These are phyloP conservation scores for Tychaedon coryphoeus DNA, from an alignment of 2,113 vertebrate genomes.

Conservation along the genomic window DNA sequence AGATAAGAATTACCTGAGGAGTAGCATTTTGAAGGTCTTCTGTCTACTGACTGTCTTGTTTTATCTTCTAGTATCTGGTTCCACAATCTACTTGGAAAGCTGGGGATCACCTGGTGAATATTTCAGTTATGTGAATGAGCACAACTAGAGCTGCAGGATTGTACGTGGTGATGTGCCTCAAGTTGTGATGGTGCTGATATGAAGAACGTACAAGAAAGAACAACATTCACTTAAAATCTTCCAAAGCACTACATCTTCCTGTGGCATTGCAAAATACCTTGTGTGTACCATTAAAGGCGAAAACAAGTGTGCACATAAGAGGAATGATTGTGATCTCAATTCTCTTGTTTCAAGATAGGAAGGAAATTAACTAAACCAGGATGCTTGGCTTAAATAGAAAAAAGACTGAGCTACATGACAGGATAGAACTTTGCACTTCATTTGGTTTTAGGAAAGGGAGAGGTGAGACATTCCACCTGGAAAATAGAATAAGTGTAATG, in stretches of 20 bases:
- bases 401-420: background rate
- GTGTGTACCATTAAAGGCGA: background rate
- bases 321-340: background rate
- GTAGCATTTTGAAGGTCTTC: background rate
- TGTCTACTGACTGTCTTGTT: background rate
- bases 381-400: background rate
- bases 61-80: background rate
- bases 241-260: background rate
- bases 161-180: fast-evolving
- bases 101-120: background rate
- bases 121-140: background rate
- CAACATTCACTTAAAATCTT: background rate
- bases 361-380: background rate
- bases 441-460: background rate
- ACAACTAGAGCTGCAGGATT: fast-evolving
- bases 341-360: background rate
- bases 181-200: background rate
- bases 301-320: background rate
- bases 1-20: background rate
- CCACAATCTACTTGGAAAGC: fast-evolving
- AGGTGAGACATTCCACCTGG: background rate
- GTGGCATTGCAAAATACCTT: background rate
- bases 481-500: background rate
- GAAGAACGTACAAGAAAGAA: background rate
- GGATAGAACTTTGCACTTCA: background rate